These are phyloP conservation scores for Corythoichthys haematopterus DNA, from an alignment of 2,113 vertebrate genomes.

Conservation along the genomic window DNA sequence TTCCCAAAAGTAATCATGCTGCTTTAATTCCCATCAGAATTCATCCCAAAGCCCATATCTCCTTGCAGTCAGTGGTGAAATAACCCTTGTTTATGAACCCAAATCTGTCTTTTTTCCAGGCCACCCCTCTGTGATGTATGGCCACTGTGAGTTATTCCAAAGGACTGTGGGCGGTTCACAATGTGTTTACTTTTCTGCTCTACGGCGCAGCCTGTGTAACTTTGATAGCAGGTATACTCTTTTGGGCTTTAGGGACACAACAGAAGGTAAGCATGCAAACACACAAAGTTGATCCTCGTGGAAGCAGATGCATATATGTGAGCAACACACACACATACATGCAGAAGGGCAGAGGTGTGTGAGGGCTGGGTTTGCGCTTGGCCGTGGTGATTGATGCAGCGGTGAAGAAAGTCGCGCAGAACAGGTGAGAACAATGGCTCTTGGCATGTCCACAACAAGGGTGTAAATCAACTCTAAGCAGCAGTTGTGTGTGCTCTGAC, in stretches of 20 bases:
- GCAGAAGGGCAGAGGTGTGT: slow-evolving; percentile 7
- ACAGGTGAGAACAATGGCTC: slow-evolving; percentile 8
- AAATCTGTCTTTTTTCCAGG: slow-evolving; percentile 47
- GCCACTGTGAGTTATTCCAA: slow-evolving; percentile 39
- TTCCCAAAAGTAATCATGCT: slow-evolving; percentile 6
- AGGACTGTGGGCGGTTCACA: slow-evolving; percentile 42
- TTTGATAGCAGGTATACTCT: slow-evolving; percentile 31
- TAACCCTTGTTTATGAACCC: slow-evolving; percentile 28
- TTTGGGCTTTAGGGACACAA: slow-evolving; percentile 39
- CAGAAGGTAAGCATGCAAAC: slow-evolving; percentile 13
- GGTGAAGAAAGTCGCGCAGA: slow-evolving; percentile 13
- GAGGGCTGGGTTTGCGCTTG: slow-evolving; percentile 6
- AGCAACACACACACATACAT: slow-evolving; percentile 2
- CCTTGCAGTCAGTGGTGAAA: slow-evolving; percentile 4
- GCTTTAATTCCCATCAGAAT: slow-evolving; percentile 13
- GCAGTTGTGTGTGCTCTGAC: slow-evolving; percentile 3
- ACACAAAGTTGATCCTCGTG: not conserved
- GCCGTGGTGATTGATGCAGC: slow-evolving; percentile 45
- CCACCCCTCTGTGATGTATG: slow-evolving; percentile 59
- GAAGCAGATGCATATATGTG: slow-evolving; percentile 6
- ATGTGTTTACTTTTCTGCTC: slow-evolving; percentile 52
- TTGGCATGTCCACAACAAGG: slow-evolving; percentile 10
- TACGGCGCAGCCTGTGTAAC: slow-evolving; percentile 25
- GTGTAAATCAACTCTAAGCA: slow-evolving; percentile 20
- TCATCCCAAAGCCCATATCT: slow-evolving; percentile 9